phyloP scores from a whole-genome alignment of 2,797 vertebrate genomes.

The Pseudopleuronectes americanus region DNA sequence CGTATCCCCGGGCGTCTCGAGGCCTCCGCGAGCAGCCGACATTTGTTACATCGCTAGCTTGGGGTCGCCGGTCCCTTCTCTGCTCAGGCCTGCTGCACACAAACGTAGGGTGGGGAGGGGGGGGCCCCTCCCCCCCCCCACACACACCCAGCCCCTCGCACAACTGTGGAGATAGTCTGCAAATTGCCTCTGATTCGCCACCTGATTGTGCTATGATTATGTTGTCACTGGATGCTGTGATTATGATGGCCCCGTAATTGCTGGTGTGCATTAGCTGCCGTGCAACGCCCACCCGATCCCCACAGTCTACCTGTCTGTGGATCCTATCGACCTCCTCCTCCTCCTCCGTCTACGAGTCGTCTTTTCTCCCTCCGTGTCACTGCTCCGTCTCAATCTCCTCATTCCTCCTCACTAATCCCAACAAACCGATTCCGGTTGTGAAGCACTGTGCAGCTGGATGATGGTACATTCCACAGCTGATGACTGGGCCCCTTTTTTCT shows the following conservation, averaged over 20 bases:
- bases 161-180: constrained; percentile 77
- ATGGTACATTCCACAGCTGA: constrained; percentile 13
- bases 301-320: constrained; percentile 66
- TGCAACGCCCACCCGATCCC: constrained; percentile 58
- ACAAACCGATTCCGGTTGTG: constrained; percentile 36
- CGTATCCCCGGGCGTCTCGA: constrained; percentile 59
- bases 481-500: not conserved
- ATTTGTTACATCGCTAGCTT: constrained; percentile 57
- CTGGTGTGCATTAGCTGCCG: constrained; percentile 80
- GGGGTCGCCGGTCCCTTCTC: constrained; percentile 64
- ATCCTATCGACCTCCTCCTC: constrained; percentile 62
- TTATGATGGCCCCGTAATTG: constrained; percentile 82
- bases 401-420: constrained; percentile 41
- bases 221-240: constrained; percentile 85
- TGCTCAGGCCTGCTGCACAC: constrained; percentile 74
- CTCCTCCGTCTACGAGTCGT: constrained; percentile 40
- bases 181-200: constrained; percentile 84
- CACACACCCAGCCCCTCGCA: constrained; percentile 69
- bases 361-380: constrained; percentile 12
- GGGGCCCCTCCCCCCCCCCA: no score
- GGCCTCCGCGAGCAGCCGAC: constrained; percentile 22
- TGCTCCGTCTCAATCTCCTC: constrained; percentile 31
- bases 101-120: constrained; percentile 24
- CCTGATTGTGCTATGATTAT: constrained; percentile 85
- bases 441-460: constrained; percentile 35